Percentiles rank a stretch among this genome's conserved stretches.
These are phyloP conservation scores for Enteromius radiatus DNA, from an alignment of 2,797 vertebrate species.

Conservation along the genomic window DNA sequence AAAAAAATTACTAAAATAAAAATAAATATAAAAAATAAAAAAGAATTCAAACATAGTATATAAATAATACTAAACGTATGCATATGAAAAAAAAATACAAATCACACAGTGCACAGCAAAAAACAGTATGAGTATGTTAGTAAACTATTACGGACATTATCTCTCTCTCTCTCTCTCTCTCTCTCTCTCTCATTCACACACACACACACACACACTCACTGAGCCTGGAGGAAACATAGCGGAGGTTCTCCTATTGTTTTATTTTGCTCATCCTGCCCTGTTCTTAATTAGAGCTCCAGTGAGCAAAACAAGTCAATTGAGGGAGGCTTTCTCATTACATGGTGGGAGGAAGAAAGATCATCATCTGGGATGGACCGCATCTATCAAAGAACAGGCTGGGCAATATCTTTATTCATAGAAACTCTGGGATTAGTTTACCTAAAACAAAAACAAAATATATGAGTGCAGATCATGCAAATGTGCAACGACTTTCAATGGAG, in stretches of 20 bases:
- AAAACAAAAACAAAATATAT: neutral
- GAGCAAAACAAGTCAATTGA: slow-evolving; percentile 26
- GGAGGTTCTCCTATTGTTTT: neutral
- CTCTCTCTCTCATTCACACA: neutral
- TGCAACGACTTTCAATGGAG: neutral
- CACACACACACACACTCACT: neutral
- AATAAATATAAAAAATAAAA: too few relatives aligned
- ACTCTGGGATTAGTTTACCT: neutral
- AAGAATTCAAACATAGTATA: neutral
- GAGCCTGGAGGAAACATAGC: neutral
- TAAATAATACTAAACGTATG: neutral
- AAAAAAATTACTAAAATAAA: neutral
- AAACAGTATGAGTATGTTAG: neutral
- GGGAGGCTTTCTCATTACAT: slow-evolving; percentile 19
- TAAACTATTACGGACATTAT: neutral
- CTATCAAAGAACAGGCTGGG: slow-evolving; percentile 14
- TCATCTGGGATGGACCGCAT: neutral
- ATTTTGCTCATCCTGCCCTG: neutral
- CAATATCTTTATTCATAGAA: neutral
- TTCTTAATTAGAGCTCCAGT: slow-evolving; percentile 24
- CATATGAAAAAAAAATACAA: neutral
- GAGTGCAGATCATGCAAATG: neutral
- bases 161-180: neutral
- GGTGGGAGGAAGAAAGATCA: slow-evolving; percentile 20
- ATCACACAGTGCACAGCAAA: neutral